Percentiles rank a stretch among this genome's conserved stretches.
phyloP scores from a whole-genome alignment of 92 coral and sea anemone species.

The Phenganax stokvisi region DNA sequence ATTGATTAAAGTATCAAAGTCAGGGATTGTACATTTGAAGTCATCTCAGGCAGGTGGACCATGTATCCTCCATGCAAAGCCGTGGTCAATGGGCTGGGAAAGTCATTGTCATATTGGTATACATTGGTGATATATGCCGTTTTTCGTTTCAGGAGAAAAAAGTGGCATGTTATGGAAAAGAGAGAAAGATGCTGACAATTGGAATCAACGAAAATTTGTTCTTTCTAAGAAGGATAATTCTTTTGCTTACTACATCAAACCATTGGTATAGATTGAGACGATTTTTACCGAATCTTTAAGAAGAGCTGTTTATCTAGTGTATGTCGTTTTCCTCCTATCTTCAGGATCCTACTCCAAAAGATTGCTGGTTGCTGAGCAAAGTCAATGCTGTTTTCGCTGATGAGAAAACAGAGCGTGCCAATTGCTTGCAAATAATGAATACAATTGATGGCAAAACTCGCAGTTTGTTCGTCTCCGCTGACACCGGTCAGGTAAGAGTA shows the following conservation, averaged over 20 bases:
- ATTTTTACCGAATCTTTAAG: background rate
- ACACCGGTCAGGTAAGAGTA: slow-evolving; percentile 67
- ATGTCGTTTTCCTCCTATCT: background rate
- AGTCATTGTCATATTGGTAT: too few species aligned
- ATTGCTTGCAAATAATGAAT: slow-evolving; percentile 73
- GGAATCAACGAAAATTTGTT: slow-evolving; percentile 75
- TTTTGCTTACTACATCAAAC: slow-evolving; percentile 65
- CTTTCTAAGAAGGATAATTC: slow-evolving; percentile 60
- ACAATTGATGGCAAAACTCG: slow-evolving; percentile 66
- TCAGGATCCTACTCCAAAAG: slow-evolving; percentile 74
- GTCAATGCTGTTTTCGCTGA: slow-evolving; percentile 86
- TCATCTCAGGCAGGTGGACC: too few species aligned
- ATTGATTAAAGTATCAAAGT: too few species aligned
- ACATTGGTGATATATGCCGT: background rate
- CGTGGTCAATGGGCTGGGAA: too few species aligned
- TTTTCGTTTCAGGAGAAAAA: slow-evolving; percentile 40
- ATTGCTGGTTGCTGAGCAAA: slow-evolving; percentile 55
- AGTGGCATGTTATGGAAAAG: slow-evolving; percentile 73
- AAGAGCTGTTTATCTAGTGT: background rate
- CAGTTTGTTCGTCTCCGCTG: slow-evolving; percentile 72
- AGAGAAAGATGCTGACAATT: slow-evolving; percentile 64
- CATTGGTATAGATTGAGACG: slow-evolving; percentile 43
- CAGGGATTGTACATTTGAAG: too few species aligned
- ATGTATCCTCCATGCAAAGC: too few species aligned
- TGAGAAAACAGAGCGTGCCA: slow-evolving; percentile 71